Evolutionary conservation across 2,888 invertebrate genomes (phyloP).

Genomic region (Mythimna pallens): DNA sequence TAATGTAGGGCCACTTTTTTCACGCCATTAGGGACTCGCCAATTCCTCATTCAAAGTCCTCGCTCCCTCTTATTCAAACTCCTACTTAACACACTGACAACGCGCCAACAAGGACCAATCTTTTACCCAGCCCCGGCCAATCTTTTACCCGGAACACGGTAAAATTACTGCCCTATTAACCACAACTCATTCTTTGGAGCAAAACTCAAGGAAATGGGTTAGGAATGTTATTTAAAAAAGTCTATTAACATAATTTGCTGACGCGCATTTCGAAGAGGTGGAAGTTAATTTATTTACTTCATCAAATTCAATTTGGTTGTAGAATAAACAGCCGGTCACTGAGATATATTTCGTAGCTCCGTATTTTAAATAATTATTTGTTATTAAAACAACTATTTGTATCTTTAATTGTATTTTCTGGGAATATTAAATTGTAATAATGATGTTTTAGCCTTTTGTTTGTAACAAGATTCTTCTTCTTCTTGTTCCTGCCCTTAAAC

Average conservation of each 20-base stretch:
- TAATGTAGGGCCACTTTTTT: conserved; percentile 2
- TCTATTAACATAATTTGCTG: conserved; percentile 71
- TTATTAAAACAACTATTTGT: conserved; percentile 42
- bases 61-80: conserved; percentile 14
- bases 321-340: conserved; percentile 61
- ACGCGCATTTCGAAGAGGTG: conserved; percentile 59
- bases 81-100: conserved; percentile 31
- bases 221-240: conserved; percentile 64
- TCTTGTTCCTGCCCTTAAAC: too few relatives aligned
- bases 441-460: not conserved
- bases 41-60: conserved; percentile 32
- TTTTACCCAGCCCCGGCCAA: conserved; percentile 31
- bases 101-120: conserved; percentile 28
- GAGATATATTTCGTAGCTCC: conserved; percentile 54
- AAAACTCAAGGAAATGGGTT: conserved; percentile 51
- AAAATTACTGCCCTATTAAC: conserved; percentile 50
- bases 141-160: conserved; percentile 35
- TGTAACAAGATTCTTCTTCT: too few relatives aligned
- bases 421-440: not conserved
- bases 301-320: conserved; percentile 66
- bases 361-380: conserved; percentile 47
- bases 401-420: conserved; percentile 15
- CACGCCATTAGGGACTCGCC: not conserved
- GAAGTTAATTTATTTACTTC: conserved; percentile 74
- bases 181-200: conserved; percentile 32